Evolutionary conservation across 2,113 vertebrate species (phyloP), one percentile per base, ranked within the genome.

Genomic region (Microtus ochrogaster): DNA sequence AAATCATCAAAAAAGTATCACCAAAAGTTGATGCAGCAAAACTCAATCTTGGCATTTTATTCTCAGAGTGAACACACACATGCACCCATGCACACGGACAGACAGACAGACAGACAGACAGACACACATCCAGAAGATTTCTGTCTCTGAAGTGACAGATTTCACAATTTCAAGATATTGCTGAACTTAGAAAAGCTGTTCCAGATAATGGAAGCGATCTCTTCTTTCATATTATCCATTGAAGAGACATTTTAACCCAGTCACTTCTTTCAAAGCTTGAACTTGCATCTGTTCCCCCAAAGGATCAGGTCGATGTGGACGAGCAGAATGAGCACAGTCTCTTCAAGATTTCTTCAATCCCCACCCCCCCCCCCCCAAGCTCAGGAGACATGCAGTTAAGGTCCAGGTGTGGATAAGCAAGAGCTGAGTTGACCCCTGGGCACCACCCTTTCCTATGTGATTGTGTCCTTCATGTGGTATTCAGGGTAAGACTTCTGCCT

Each of bases 1-100:
- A 86, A 96, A 87, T 87, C 73, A 79, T 74, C 68, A 88, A 84
- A 91, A 91, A 86, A 91, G n/a, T 89, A 94, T 82, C 41, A n/a
- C 82, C 39, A 47, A 73, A 96, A 87, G 44, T 41, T 89, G 36
- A 91, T 70, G 68, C 22, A 78, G 26, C 47, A 28, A 93, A 92
- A 92, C 73, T 73, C 84, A 92, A 84, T 44, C 21, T 87, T 82
- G 52, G 22, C 55, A 41, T 90, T 39, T 63, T 41, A 41, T 66
- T 36, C 83, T 47, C 61, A 36, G 63, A 36, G 41, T 47, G 61
- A 44, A 66, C 17, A 36, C 3, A 33, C 14, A 28, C 21, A 11
- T 39, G 21, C 21, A 19, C 41, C 86, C 4, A 39, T 1, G 21
- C 28, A 49, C 61, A 65, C 2, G 12, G 5, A 1, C 41, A 66